phyloP scores from a whole-genome alignment of 1,140 invertebrate genomes.

The Nasonia giraulti region DNA sequence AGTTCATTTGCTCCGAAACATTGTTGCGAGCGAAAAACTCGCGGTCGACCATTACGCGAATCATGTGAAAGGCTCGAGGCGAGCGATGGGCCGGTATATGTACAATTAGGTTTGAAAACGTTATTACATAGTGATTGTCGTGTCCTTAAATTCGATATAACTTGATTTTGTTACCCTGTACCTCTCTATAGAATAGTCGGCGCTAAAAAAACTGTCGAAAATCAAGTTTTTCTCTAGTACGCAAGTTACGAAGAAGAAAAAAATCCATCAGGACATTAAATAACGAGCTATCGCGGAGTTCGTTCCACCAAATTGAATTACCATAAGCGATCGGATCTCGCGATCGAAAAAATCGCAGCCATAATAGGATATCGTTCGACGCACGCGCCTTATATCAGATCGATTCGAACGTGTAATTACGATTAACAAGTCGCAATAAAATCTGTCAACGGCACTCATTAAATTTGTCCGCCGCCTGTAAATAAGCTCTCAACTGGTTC shows the following conservation, averaged over 20 bases:
- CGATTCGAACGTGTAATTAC: constrained; percentile 21
- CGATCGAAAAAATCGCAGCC: background rate
- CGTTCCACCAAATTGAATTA: background rate
- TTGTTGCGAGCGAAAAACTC: constrained; percentile 10
- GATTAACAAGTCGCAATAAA: constrained; percentile 38
- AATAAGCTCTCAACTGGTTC: constrained; percentile 7
- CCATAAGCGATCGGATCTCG: background rate
- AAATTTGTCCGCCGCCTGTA: constrained; percentile 5
- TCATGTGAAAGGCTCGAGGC: background rate
- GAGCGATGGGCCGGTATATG: background rate
- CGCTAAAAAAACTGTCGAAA: no score
- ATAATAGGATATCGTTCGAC: background rate
- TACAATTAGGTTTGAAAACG: background rate
- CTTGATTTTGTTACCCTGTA: background rate
- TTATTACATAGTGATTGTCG: background rate
- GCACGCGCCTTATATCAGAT: background rate
- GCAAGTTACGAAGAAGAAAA: no score
- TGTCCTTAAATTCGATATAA: background rate
- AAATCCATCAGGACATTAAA: no score
- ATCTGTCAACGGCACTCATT: constrained; percentile 24
- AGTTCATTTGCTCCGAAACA: constrained; percentile 34
- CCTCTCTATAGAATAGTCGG: no score
- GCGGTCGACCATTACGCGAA: background rate
- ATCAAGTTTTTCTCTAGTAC: no score
- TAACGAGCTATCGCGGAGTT: no score